These are phyloP conservation scores for Phrynocephalus forsythii DNA, from an alignment of 2,797 vertebrate species.

Conservation along the genomic window DNA sequence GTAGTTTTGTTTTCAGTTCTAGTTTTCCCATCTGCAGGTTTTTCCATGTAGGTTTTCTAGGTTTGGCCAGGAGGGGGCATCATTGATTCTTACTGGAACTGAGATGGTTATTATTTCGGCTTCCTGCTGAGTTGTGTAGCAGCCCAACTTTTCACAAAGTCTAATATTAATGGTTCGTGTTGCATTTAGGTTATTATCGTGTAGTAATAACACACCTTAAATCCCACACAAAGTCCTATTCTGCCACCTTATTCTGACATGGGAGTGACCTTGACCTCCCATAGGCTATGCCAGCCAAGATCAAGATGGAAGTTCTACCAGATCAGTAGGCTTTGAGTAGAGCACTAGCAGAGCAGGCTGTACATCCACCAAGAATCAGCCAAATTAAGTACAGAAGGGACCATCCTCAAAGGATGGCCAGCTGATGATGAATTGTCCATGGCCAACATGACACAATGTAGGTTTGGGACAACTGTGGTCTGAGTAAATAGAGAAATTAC, in stretches of 20 bases:
- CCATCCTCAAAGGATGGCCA: not conserved
- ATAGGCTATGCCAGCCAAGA: not conserved
- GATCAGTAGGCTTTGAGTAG: not conserved
- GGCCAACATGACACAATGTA: not conserved
- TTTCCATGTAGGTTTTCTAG: not conserved
- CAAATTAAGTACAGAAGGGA: not conserved
- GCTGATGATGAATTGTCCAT: no score
- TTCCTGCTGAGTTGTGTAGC: not conserved
- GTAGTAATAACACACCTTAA: not conserved
- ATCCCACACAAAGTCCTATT: not conserved
- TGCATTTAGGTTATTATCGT: not conserved
- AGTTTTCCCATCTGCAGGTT: not conserved
- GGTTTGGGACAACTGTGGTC: not conserved
- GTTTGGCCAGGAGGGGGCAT: conserved; percentile 6
- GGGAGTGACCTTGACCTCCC: not conserved
- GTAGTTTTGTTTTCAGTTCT: not conserved
- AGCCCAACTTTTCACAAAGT: not conserved
- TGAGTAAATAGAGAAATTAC: not conserved
- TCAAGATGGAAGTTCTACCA: not conserved
- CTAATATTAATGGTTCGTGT: not conserved
- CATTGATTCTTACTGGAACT: not conserved
- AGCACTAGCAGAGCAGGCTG: not conserved
- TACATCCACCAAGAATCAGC: not conserved
- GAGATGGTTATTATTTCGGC: not conserved
- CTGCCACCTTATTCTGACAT: not conserved